Base-by-base conservation (phyloP, 1,140 invertebrate genomes). In the Drosophila guanche region DNA sequence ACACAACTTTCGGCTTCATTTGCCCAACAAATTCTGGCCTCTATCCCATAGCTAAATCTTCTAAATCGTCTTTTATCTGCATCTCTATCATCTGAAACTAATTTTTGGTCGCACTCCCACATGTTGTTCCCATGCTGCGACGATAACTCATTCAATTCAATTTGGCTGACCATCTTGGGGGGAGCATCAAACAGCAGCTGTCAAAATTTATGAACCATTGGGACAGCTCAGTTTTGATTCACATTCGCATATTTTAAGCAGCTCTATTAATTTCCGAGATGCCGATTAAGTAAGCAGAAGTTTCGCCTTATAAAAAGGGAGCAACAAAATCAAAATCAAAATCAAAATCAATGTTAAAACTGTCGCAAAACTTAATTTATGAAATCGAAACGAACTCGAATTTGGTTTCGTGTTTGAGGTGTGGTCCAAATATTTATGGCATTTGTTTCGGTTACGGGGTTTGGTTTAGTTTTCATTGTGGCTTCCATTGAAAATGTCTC, bases 221-320 rank as follows among this genome's bases (percentile, higher is more conserved):
- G 53, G 50, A 75, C 75, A 74, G 58, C 48, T 74, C 70, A 59
- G 40, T 40, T 63, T 73, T 65, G 56, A 63, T 58, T 25, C n/a
- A 41, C 41, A 74, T 72, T 70, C 12, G 53, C 5, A 74, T 51
- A 33, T 59, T 75, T 56, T 42, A 75, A 68, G 54, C 71, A 74
- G 60, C 51, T 81, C 81, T 88, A 88, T 86, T 86, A 86, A 81
- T 86, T 81, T 81, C 54, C 65, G 56, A 76, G 61, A 57, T 79
- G 56, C 70, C 79, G 68, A 80, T 72, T 80, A 66, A 65, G 72
- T 47, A 41, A 42, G 53, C 47, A 55, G 60, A 73, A 60, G 56
- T 51, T 59, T 40, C 54, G 37, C 48, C 53, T 42, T 33, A 25
- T 55, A 58, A 75, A 50, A 70, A 61, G 69, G 76, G 57, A 71